phyloP scores from a whole-genome alignment of 2,888 invertebrate genomes.

The Phengaris arion region DNA sequence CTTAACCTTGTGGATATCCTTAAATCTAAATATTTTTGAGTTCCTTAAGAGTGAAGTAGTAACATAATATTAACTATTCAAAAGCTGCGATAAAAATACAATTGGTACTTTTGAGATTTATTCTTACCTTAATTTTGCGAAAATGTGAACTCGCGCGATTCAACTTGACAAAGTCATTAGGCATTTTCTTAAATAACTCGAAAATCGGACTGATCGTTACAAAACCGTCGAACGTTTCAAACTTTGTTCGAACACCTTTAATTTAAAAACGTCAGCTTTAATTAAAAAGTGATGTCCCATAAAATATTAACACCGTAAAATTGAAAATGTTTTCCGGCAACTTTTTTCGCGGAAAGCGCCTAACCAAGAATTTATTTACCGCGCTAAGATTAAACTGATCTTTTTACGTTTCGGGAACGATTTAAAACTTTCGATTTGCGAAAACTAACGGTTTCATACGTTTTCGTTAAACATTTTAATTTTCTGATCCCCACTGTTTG shows the following conservation, averaged over 20 bases:
- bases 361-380: background rate
- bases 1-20: too few species aligned
- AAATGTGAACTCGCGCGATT: background rate
- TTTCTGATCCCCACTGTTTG: background rate
- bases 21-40: too few species aligned
- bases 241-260: background rate
- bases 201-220: background rate
- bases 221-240: background rate
- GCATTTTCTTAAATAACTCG: background rate
- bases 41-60: too few species aligned
- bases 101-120: background rate
- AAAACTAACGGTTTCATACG: background rate
- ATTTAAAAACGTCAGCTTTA: slow-evolving; percentile 15
- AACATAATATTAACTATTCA: too few species aligned
- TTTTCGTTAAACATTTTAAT: background rate
- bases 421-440: background rate
- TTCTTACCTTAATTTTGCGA: background rate
- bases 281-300: slow-evolving; percentile 13
- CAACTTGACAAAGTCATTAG: background rate
- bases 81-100: background rate
- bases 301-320: slow-evolving; percentile 17
- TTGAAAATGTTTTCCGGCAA: slow-evolving; percentile 8
- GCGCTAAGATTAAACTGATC: background rate
- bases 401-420: background rate
- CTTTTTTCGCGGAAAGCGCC: slow-evolving; percentile 6